These are phyloP conservation scores for Cardiocondyla obscurior DNA, from an alignment of 1,140 invertebrate species.

Conservation along the genomic window DNA sequence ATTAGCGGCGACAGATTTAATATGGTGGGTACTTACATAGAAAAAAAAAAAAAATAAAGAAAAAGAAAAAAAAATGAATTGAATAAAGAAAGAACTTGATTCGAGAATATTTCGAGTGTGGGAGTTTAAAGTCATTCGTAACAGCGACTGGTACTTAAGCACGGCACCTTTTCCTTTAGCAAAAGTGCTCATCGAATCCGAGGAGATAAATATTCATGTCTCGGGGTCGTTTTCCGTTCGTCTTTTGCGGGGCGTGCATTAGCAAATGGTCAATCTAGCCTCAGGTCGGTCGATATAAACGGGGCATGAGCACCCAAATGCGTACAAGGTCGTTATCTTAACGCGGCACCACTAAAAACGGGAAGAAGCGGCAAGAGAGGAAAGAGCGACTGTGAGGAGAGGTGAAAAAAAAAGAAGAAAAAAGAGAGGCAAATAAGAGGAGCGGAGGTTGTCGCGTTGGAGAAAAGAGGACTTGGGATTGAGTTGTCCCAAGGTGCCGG, in stretches of 20 bases:
- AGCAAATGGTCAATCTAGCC: conserved; percentile 74
- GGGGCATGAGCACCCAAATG: conserved; percentile 69
- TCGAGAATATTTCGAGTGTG: conserved; percentile 45
- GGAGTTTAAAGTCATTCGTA: conserved; percentile 30
- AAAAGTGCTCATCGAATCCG: conserved; percentile 66
- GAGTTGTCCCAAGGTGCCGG: conserved; percentile 74
- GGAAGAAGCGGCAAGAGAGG: conserved; percentile 44
- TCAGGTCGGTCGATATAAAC: conserved; percentile 64
- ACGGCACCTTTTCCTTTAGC: conserved; percentile 62
- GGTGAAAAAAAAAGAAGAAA: conserved; percentile 20
- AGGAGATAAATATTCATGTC: conserved; percentile 73
- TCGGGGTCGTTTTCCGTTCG: conserved; percentile 50
- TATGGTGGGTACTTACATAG: neutral
- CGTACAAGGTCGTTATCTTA: conserved; percentile 77
- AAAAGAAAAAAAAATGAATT: conserved; percentile 16
- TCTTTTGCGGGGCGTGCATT: conserved; percentile 71
- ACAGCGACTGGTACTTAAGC: conserved; percentile 56
- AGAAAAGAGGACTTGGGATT: conserved; percentile 62
- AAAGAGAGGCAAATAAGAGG: conserved; percentile 46
- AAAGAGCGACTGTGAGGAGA: conserved; percentile 20
- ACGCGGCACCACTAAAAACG: conserved; percentile 71
- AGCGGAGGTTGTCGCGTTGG: conserved; percentile 27
- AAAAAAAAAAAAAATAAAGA: conserved; percentile 32
- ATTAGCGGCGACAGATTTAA: neutral
- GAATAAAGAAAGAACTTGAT: conserved; percentile 12